phyloP scores from a whole-genome alignment of 2,113 vertebrate genomes.

The Nicator chloris region DNA sequence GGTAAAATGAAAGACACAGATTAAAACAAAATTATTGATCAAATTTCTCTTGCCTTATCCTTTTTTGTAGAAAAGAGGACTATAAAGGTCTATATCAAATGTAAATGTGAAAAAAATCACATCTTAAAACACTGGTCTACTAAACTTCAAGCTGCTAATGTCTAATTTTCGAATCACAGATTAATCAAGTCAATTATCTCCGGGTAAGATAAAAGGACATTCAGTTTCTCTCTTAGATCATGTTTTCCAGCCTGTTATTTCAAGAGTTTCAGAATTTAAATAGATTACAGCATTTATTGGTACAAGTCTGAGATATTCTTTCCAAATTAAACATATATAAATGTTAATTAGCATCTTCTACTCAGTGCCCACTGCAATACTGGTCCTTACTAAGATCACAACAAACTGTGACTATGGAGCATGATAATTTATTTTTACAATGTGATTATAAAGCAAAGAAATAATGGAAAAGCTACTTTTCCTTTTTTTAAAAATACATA shows the following conservation, averaged over 20 bases:
- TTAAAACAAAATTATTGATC: conserved; percentile 29
- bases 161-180: background rate
- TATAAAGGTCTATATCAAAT: background rate
- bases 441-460: background rate
- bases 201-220: background rate
- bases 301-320: background rate
- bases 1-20: background rate
- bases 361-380: background rate
- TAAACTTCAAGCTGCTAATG: background rate
- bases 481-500: background rate
- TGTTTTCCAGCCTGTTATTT: background rate
- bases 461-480: background rate
- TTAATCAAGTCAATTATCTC: background rate
- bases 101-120: background rate
- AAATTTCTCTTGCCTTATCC: conserved; percentile 3
- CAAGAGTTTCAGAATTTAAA: background rate
- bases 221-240: background rate
- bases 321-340: background rate
- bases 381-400: background rate
- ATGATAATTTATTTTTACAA: background rate
- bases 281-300: background rate
- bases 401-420: background rate
- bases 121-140: background rate
- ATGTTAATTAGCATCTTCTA: background rate
- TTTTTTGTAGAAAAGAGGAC: background rate